These are phyloP conservation scores for Ochropleura plecta DNA, from an alignment of 2,888 invertebrate species.

Conservation along the genomic window DNA sequence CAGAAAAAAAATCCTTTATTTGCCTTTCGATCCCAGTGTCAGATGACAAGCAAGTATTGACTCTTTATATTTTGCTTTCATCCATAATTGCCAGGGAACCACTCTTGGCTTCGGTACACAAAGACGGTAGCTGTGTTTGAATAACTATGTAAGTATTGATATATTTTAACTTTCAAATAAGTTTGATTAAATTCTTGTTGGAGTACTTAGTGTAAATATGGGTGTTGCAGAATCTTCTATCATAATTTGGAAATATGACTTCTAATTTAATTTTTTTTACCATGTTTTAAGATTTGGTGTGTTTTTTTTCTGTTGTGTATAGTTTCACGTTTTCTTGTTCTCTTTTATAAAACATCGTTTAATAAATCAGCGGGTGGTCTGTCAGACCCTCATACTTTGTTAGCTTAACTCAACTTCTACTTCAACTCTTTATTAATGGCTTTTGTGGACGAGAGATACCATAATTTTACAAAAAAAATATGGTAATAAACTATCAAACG, in stretches of 20 bases:
- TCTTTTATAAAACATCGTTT: not conserved
- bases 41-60: slow-evolving; percentile 57
- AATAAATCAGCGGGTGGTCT: not conserved
- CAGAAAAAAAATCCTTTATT: slow-evolving; percentile 34
- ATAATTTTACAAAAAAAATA: too few relatives aligned
- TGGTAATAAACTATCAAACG: too few relatives aligned
- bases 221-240: not conserved
- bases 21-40: slow-evolving; percentile 25
- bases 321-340: not conserved
- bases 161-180: slow-evolving; percentile 16
- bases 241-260: not conserved
- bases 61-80: slow-evolving; percentile 53
- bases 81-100: slow-evolving; percentile 52
- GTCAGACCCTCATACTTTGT: not conserved
- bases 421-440: too few relatives aligned
- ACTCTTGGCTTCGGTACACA: slow-evolving; percentile 50
- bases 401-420: slow-evolving; percentile 1
- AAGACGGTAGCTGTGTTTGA: slow-evolving; percentile 39
- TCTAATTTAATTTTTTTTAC: not conserved
- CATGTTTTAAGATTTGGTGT: not conserved
- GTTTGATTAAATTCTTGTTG: not conserved
- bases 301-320: not conserved
- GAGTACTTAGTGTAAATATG: too few relatives aligned
- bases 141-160: slow-evolving; percentile 8
- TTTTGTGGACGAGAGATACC: too few relatives aligned